phyloP scores from a whole-genome alignment of 2,797 vertebrate species.

The Sciurus vulgaris region DNA sequence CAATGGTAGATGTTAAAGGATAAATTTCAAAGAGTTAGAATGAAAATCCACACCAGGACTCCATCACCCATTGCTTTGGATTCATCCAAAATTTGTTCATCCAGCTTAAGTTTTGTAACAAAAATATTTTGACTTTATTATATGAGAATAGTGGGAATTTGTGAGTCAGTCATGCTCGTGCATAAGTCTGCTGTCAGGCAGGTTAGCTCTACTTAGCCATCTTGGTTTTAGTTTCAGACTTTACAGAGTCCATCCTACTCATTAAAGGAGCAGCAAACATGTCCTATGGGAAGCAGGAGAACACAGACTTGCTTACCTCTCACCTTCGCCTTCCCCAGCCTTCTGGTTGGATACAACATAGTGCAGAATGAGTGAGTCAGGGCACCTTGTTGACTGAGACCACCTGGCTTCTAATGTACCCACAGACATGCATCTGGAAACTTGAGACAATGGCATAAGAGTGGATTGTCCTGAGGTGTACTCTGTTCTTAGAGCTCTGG shows the following conservation, averaged over 20 bases:
- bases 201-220: background rate
- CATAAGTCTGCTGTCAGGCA: background rate
- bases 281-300: background rate
- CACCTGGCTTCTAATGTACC: too few species aligned
- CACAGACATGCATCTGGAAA: background rate
- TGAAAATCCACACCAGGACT: background rate
- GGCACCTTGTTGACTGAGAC: background rate
- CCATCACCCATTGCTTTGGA: background rate
- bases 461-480: background rate
- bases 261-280: background rate
- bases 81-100: background rate
- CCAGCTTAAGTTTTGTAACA: background rate
- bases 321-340: background rate
- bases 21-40: background rate
- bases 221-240: background rate
- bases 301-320: background rate
- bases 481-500: background rate
- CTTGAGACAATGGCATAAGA: background rate
- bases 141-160: background rate
- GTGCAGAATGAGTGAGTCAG: background rate
- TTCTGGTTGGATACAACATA: background rate
- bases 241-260: background rate
- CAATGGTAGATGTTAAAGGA: background rate
- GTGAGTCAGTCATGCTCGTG: background rate
- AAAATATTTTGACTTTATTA: background rate